Base-by-base conservation (phyloP, 1,140 invertebrate species). In the Panulirus ornatus region DNA sequence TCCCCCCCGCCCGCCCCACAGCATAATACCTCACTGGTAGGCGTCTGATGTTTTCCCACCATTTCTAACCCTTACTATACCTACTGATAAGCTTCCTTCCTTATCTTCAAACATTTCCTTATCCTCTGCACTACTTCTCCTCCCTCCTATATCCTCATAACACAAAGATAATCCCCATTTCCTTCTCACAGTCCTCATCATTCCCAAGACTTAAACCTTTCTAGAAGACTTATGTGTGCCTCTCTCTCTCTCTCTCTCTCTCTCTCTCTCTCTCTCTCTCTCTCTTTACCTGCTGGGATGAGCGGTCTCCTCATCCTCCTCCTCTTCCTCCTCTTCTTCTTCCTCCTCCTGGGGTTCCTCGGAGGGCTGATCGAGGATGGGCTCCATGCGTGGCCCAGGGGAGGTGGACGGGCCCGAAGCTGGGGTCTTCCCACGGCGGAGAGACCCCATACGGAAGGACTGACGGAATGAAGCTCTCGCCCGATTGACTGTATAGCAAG, bases 381-480 rank as follows among this genome's bases (percentile, higher is more conserved):
- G 94, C 34, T 89, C 91, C 91, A 91, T 91, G 30, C 91, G 86
- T 1, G 86, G 14, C 22, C 86, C 91, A 0, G 91, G 91, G 19
- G 87, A 83, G 51, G 81, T 73, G 36, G 91, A 84, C 27, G 87
- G 47, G 78, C 73, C 73, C 0, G 81, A 70, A 84, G 93, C 93
- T 63, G 94, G 93, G 86, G 93, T 93, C 93, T 93, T 94, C 93
- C 92, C 94, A 92, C 93, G 93, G 93, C 92, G 93, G 92, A 92
- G 93, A 84, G 87, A 93, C 91, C 92, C 91, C 91, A 93, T 93
- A 63, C 93, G 92, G 47, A 94, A 92, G 8, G 94, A 94, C 91
- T 93, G 93, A 93, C 96, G 94, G 93, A 96, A 96, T 47, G 96
- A 96, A 92, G 96, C 95, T 91, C 95, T 94, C 58, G 96, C 96